Conservation (phyloP, 2,888 invertebrate genomes). For the Polydesmus complanatus region DNA sequence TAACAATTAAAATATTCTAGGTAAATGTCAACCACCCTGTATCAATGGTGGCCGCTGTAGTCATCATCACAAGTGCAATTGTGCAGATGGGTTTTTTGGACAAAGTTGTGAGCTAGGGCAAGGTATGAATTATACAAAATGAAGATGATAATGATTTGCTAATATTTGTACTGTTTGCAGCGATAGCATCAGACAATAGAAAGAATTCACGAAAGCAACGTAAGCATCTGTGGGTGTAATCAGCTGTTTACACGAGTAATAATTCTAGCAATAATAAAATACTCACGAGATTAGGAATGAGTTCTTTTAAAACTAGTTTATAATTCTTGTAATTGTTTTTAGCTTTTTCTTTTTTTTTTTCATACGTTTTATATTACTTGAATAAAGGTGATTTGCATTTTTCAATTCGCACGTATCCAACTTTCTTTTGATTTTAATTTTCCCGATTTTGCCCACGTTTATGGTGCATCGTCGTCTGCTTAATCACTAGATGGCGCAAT, state of each 20-base stretch:
- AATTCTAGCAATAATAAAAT: too few relatives aligned
- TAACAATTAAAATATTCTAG: constrained; percentile 34
- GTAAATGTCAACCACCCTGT: constrained; percentile 80
- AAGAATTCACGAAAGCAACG: not conserved
- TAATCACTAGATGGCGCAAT: too few relatives aligned
- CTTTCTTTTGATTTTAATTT: too few relatives aligned
- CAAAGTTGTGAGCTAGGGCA: constrained; percentile 77
- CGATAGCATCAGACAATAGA: not conserved
- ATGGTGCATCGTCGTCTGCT: too few relatives aligned
- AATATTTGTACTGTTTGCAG: not conserved
- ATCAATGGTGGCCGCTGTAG: constrained; percentile 79
- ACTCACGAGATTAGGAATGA: too few relatives aligned
- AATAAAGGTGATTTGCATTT: too few relatives aligned
- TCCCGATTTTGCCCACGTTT: too few relatives aligned
- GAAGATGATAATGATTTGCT: not conserved
- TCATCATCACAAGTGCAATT: constrained; percentile 78
- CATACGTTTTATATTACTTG: too few relatives aligned
- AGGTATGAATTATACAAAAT: constrained; percentile 1
- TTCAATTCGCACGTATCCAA: too few relatives aligned
- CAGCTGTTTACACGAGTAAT: not conserved
- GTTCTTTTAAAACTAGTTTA: not conserved
- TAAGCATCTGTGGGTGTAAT: constrained; percentile 1
- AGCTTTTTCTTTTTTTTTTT: too few relatives aligned
- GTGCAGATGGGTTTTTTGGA: constrained; percentile 67
- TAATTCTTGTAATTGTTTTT: not conserved